Conservation (phyloP, 2,888 invertebrate species). For the Seira musarum region DNA sequence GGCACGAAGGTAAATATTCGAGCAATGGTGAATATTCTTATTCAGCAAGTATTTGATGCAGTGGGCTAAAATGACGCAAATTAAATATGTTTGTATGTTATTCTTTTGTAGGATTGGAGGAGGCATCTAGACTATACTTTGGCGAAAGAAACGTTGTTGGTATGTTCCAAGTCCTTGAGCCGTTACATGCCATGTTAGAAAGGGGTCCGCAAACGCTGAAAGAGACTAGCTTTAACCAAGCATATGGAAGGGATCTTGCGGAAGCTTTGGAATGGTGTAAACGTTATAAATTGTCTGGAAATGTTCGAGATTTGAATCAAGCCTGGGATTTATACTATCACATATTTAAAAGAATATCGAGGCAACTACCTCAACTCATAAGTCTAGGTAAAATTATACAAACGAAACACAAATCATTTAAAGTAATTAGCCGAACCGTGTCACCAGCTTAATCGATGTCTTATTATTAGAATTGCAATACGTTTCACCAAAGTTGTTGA, state of each 20-base stretch:
- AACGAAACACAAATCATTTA: conserved; percentile 15
- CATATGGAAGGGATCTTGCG: conserved; percentile 93
- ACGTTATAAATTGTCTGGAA: conserved; percentile 86
- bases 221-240: conserved; percentile 97
- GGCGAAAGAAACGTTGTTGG: conserved; percentile 96
- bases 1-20: conserved; percentile 88
- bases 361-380: conserved; percentile 93
- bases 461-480: conserved; percentile 85
- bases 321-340: conserved; percentile 99
- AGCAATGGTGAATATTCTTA: no score
- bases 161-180: conserved; percentile 97
- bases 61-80: background rate
- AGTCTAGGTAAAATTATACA: conserved; percentile 75
- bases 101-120: conserved; percentile 75
- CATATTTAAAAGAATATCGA: conserved; percentile 96
- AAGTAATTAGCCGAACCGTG: background rate
- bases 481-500: conserved; percentile 92
- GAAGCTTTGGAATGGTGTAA: conserved; percentile 98
- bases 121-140: conserved; percentile 94
- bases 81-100: background rate
- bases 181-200: conserved; percentile 94
- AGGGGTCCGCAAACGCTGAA: conserved; percentile 96
- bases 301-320: conserved; percentile 93
- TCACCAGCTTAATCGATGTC: background rate
- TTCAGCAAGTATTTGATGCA: no score